phyloP scores from a whole-genome alignment of 2,113 vertebrate species.

The Edolisoma coerulescens region DNA sequence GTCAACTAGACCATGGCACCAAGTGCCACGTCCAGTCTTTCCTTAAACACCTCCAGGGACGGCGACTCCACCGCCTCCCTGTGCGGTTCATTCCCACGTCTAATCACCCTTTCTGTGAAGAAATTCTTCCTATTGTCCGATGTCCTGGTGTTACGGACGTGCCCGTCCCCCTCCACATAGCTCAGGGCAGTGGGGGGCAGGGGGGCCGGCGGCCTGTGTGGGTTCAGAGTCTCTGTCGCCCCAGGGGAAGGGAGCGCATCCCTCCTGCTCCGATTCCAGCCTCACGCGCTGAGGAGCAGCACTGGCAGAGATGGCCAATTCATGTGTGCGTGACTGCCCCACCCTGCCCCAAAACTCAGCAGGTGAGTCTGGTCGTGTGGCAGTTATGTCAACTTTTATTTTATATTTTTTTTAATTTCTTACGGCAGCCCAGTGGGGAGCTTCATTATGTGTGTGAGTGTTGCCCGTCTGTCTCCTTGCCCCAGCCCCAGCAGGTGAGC shows the following conservation, averaged over 20 bases:
- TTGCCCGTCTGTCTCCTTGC: conserved; percentile 26
- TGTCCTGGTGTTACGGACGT: not conserved
- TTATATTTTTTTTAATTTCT: not conserved
- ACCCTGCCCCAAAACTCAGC: not conserved
- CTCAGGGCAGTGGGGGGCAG: not conserved
- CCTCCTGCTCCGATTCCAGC: not conserved
- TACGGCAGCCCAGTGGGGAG: conserved; percentile 21
- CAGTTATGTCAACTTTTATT: not conserved
- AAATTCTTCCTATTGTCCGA: not conserved
- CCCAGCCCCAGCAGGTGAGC: conserved; percentile 33
- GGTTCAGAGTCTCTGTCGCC: too few species aligned
- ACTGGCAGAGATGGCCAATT: not conserved
- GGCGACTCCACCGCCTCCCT: not conserved
- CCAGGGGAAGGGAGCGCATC: not conserved
- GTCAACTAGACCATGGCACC: not conserved
- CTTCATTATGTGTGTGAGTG: conserved; percentile 19
- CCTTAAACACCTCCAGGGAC: not conserved
- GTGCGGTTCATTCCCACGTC: too few species aligned
- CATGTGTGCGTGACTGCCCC: not conserved
- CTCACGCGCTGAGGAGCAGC: rapidly evolving
- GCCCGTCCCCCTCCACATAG: rapidly evolving
- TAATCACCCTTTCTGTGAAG: not conserved
- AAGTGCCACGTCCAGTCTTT: not conserved
- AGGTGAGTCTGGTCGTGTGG: not conserved
- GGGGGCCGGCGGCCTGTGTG: not conserved